Evolutionary conservation across 2,113 vertebrate genomes (phyloP).

Genomic region (Proterorhinus semilunaris): DNA sequence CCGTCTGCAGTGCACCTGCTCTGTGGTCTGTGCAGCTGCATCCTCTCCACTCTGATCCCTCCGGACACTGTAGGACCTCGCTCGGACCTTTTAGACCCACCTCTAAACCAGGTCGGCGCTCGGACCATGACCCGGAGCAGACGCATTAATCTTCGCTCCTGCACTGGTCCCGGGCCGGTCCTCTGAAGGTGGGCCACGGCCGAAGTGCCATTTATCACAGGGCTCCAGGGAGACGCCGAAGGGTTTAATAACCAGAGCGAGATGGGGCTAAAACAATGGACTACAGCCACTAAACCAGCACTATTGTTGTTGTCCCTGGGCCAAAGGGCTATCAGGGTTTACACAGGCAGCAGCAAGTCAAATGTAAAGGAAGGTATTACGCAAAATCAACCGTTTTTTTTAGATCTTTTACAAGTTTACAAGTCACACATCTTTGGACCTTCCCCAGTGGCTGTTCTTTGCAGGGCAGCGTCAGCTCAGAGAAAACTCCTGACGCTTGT

Average conservation of each 20-base stretch:
- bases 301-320: neutral
- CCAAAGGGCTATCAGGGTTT: too few species aligned
- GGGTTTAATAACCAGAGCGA: neutral
- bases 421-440: too few species aligned
- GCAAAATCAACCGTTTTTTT: too few species aligned
- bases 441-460: too few species aligned
- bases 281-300: neutral
- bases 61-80: neutral
- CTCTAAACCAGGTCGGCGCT: neutral
- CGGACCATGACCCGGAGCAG: neutral
- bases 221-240: neutral
- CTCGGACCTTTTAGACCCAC: neutral
- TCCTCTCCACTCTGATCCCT: neutral
- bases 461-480: too few species aligned
- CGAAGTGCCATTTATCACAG: neutral
- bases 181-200: neutral
- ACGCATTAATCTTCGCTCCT: neutral
- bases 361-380: too few species aligned
- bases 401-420: too few species aligned
- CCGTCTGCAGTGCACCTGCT: neutral
- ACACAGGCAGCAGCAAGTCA: too few species aligned
- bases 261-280: neutral
- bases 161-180: neutral
- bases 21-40: too few species aligned
- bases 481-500: too few species aligned